Base-by-base conservation (phyloP, 2,113 vertebrate species). In the Hirundichthys speculiger region DNA sequence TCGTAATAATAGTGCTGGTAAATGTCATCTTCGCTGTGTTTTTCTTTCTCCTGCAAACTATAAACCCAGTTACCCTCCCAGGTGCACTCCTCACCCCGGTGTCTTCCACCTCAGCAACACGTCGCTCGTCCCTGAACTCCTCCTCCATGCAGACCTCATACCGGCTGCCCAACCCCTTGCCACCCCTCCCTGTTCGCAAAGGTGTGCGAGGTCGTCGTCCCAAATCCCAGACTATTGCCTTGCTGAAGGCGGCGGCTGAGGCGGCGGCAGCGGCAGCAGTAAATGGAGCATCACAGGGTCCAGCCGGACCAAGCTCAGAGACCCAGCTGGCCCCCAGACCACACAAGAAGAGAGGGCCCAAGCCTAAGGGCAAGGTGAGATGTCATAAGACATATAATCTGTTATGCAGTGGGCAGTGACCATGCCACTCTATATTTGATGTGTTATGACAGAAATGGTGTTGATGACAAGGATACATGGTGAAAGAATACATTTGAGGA, bases 281-380 rank as follows among this genome's bases (percentile, higher is more conserved):
- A 79, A 96, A 95, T 86, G 93, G 91, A 63, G 87, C 90, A 61
- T 71, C 87, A 41, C 91, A 90, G 72, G 88, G 83, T 69, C 85
- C 88, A 27, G 43, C 84, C 77, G 85, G 81, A 22, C 75, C 82
- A 25, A 93, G 89, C 88, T 84, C 93, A 63, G 90, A 88, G 68
- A 58, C 89, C 64, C 93, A 90, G 38, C 92, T 89, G 73, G 75
- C 86, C 71, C 83, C 90, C 74, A 92, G 93, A 91, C 90, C 94
- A 47, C 86, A 93, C 91, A 96, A 90, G 88, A 95, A 95, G 92
- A 94, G 93, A 86, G 92, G 91, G 62, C 92, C 94, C 82, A 95
- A 94, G 79, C 93, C 95, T 13, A 94, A 90, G 86, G 94, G 88
- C 92, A 98, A 97, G 96, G 98, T 99, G 88, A 93, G 73, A 55